These are phyloP conservation scores for Platyrinchus mystaceus DNA, from an alignment of 2,797 vertebrate genomes.

Conservation along the genomic window DNA sequence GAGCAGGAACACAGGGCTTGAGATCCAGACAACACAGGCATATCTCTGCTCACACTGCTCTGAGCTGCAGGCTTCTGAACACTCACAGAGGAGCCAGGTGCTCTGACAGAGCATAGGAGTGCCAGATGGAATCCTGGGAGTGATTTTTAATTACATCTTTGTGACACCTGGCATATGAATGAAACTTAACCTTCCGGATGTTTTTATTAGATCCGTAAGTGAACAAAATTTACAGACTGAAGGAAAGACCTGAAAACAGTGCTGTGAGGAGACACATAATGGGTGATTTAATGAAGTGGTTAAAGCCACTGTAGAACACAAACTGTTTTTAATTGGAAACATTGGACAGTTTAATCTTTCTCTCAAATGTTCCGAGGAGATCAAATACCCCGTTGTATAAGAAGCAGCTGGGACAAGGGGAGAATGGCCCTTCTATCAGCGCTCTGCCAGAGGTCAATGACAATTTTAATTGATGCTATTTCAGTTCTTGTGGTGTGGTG, in stretches of 20 bases:
- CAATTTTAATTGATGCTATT: slow-evolving; percentile 71
- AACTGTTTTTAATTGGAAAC: slow-evolving; percentile 35
- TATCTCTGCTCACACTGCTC: slow-evolving; percentile 15
- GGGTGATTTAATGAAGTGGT: slow-evolving; percentile 22
- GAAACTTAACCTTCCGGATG: slow-evolving; percentile 18
- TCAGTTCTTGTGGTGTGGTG: slow-evolving; percentile 45
- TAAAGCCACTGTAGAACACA: slow-evolving; percentile 32
- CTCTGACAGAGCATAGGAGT: neutral
- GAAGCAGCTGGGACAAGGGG: slow-evolving; percentile 51
- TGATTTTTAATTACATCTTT: slow-evolving; percentile 49
- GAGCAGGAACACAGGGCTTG: neutral
- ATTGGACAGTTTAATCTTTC: slow-evolving; percentile 16
- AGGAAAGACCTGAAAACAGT: neutral
- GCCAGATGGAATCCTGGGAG: slow-evolving; percentile 22
- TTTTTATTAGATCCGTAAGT: slow-evolving; percentile 9
- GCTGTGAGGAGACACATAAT: neutral
- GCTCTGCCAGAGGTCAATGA: slow-evolving; percentile 56
- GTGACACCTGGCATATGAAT: slow-evolving; percentile 39
- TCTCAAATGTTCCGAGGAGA: slow-evolving; percentile 43
- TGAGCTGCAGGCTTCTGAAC: slow-evolving; percentile 16
- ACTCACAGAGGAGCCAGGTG: slow-evolving; percentile 15
- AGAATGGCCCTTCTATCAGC: slow-evolving; percentile 40
- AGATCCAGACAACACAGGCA: neutral
- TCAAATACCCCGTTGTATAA: slow-evolving; percentile 43
- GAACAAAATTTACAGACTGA: slow-evolving; percentile 3